Evolutionary conservation across 2,888 invertebrate species (phyloP), one percentile per base, ranked within the genome.

Genomic region (Macaria notata): DNA sequence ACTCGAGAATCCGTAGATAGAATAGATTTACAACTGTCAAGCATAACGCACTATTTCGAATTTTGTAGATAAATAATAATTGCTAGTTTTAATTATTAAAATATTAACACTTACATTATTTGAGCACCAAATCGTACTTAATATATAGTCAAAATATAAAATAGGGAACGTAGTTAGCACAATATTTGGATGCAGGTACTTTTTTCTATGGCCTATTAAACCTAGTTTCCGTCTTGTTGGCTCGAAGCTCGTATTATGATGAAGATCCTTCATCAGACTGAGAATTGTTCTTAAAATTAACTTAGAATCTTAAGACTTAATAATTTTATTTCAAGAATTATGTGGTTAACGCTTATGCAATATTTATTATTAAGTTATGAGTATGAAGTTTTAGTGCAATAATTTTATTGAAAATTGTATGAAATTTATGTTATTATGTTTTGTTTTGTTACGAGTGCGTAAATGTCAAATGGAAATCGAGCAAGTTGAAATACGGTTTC

Each of bases 71-170:
- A 88, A 88, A 80, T 79, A 81, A 85, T 84, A 84, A 83, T 81
- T 81, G 72, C 49, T 86, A 86, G 81, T 82, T 80, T 81, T 84
- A 81, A n/a, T n/a, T n/a, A n/a, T n/a, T n/a, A n/a, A n/a, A 83
- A 79, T 80, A 85, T 59, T 39, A 49, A 87, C 88, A 88, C 87
- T 83, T 86, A 87, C 84, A 84, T 86, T 82, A 86, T 83, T 88
- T 86, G 90, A 91, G 90, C 90, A 91, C 90, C 90, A 90, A 91
- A 90, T 90, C 85, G 90, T 91, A 91, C 90, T 91, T 91, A 90
- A 88, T 88, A 84, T 86, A 89, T 89, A 90, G 88, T 86, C 84
- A 90, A 89, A 88, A 86, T 87, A 78, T 88, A 85, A 83, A 71
- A 75, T 81, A 79, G 75, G 71, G 63, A 73, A 61, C 75, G 76